These are phyloP conservation scores for Hucho hucho DNA, from an alignment of 2,113 vertebrate genomes.

Conservation along the genomic window DNA sequence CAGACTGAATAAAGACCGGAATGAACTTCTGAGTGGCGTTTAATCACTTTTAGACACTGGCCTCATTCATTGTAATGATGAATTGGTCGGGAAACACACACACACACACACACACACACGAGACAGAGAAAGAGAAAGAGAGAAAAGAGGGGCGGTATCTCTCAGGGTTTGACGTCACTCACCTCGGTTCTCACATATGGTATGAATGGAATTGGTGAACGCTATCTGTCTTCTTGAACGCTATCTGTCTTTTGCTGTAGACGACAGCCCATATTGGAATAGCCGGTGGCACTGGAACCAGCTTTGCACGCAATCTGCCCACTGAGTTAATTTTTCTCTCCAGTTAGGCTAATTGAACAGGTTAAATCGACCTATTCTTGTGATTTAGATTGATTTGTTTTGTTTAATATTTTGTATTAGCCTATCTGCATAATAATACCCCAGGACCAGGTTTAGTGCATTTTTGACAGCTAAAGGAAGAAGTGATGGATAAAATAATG, in stretches of 20 bases:
- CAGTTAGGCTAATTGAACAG: too few species aligned
- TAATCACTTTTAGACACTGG: too few species aligned
- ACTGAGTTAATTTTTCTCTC: too few species aligned
- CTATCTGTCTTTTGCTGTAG: conserved; percentile 16
- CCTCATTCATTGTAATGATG: too few species aligned
- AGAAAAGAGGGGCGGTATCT: conserved; percentile 18
- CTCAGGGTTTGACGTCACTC: conserved; percentile 64
- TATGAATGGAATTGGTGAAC: conserved; percentile 47
- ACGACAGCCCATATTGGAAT: background rate
- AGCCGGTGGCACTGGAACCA: background rate
- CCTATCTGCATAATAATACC: background rate
- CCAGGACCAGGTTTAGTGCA: background rate
- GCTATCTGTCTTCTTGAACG: conserved; percentile 18
- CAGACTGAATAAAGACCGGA: too few species aligned
- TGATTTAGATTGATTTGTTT: background rate
- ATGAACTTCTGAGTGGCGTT: too few species aligned
- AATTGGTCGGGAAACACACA: too few species aligned
- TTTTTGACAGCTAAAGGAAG: background rate
- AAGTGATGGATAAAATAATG: conserved; percentile 68
- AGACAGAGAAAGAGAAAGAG: background rate
- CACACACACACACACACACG: background rate
- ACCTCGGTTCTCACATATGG: conserved; percentile 69
- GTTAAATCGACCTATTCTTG: background rate
- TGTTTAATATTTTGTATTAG: background rate
- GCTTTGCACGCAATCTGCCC: background rate